Percentiles rank a stretch among this genome's conserved stretches.
phyloP scores from a whole-genome alignment of 1,140 invertebrate species.

The Ceratosolen fusciceps region DNA sequence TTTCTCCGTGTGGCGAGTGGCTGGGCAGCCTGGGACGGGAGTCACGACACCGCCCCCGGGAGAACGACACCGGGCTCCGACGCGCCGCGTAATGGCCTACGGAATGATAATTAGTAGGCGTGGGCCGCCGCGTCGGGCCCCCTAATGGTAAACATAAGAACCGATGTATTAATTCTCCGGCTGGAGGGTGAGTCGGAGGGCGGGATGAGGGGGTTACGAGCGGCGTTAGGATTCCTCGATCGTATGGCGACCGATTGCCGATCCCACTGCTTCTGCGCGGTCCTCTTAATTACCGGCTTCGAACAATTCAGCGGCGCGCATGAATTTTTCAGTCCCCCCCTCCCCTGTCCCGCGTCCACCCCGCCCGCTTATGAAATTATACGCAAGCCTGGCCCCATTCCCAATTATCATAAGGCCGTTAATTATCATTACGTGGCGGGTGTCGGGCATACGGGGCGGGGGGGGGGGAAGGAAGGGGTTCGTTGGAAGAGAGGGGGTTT shows the following conservation, averaged over 20 bases:
- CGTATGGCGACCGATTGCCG: background rate
- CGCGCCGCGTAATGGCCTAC: constrained; percentile 59
- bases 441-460: too few species aligned
- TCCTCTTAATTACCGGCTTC: background rate
- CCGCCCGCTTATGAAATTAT: background rate
- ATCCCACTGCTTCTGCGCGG: background rate
- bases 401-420: background rate
- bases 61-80: constrained; percentile 53
- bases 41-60: background rate
- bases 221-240: background rate
- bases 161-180: constrained; percentile 12
- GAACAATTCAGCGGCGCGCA: too few species aligned
- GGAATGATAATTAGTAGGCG: constrained; percentile 71
- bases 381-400: background rate
- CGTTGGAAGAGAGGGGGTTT: too few species aligned
- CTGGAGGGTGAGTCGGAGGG: background rate
- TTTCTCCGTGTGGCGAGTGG: constrained; percentile 62
- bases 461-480: too few species aligned
- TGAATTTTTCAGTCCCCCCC: too few species aligned
- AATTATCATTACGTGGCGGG: too few species aligned
- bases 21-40: constrained; percentile 33
- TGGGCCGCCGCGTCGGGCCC: constrained; percentile 63
- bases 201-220: too few species aligned
- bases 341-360: too few species aligned
- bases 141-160: constrained; percentile 66